phyloP scores from a whole-genome alignment of 2,888 invertebrate species.

The Ennomos fuscantarius region DNA sequence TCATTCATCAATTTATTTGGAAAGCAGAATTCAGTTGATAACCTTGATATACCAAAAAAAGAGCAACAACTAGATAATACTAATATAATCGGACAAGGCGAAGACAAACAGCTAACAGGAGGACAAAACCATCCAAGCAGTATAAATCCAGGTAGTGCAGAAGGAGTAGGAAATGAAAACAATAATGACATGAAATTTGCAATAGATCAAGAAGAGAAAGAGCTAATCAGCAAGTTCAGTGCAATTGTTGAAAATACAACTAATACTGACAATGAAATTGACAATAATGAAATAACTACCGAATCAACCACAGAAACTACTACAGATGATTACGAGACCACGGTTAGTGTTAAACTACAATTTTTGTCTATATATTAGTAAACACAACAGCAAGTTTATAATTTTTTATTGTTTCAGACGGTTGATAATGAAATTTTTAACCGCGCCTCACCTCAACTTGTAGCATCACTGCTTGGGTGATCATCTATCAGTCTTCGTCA shows the following conservation, averaged over 20 bases:
- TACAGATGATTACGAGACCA: constrained; percentile 12
- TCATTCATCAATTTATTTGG: constrained; percentile 10
- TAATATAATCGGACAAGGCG: not conserved
- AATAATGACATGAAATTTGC: too few relatives aligned
- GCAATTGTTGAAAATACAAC: not conserved
- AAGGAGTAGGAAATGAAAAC: too few relatives aligned
- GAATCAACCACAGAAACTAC: constrained; percentile 11
- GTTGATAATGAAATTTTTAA: constrained; percentile 1
- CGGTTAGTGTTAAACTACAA: constrained; percentile 12
- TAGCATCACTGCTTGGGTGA: constrained; percentile 25
- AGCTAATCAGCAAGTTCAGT: constrained; percentile 6
- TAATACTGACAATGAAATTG: not conserved
- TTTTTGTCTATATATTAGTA: too few relatives aligned
- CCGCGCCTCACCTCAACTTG: constrained; percentile 19
- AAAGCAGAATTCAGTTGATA: constrained; percentile 1
- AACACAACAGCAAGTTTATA: not conserved
- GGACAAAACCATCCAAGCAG: too few relatives aligned
- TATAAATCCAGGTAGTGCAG: too few relatives aligned
- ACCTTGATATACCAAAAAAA: constrained; percentile 2
- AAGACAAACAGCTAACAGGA: not conserved
- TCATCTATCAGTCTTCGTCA: not conserved
- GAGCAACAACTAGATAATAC: constrained; percentile 1
- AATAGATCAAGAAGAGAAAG: not conserved
- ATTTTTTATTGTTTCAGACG: constrained; percentile 14
- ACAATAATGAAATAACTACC: constrained; percentile 5